Percentiles rank a stretch among this genome's conserved stretches.
Evolutionary conservation across 2,888 invertebrate genomes (phyloP).

Genomic region (Drosophila meridiana): DNA sequence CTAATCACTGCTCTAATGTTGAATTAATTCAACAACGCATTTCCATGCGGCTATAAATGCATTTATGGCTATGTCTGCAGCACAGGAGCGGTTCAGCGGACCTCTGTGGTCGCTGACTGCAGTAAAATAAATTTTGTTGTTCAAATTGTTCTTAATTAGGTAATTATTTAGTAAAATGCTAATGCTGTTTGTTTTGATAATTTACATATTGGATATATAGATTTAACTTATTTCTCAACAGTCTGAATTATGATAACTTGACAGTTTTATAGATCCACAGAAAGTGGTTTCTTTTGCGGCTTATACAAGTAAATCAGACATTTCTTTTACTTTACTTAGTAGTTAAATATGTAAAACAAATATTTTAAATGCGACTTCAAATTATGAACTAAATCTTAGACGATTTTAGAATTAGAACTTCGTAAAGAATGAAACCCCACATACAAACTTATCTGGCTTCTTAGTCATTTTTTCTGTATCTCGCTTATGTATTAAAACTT

Average conservation of each 20-base stretch:
- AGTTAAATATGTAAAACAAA: background rate
- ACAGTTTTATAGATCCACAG: background rate
- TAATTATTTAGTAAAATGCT: background rate
- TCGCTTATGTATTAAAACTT: background rate
- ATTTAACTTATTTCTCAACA: too few species aligned
- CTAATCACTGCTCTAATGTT: conserved; percentile 46
- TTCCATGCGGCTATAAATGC: conserved; percentile 41
- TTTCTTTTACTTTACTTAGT: too few species aligned
- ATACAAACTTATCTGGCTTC: too few species aligned
- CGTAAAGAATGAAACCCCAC: background rate
- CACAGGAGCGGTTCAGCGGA: conserved; percentile 6
- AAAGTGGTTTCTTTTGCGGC: background rate
- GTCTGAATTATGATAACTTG: too few species aligned
- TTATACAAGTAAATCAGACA: too few species aligned
- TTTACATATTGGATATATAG: background rate
- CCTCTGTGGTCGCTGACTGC: background rate
- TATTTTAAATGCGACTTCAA: background rate
- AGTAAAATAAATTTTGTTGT: background rate
- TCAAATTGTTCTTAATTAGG: too few species aligned
- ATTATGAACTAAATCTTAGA: background rate
- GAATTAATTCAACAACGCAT: conserved; percentile 49
- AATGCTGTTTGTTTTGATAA: background rate
- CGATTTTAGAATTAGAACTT: background rate
- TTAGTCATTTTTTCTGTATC: too few species aligned
- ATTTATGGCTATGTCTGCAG: conserved; percentile 24